Percentiles rank a stretch among this genome's conserved stretches.
These are phyloP conservation scores for Saxidomus purpurata DNA, from an alignment of 1,140 invertebrate genomes.

Conservation along the genomic window DNA sequence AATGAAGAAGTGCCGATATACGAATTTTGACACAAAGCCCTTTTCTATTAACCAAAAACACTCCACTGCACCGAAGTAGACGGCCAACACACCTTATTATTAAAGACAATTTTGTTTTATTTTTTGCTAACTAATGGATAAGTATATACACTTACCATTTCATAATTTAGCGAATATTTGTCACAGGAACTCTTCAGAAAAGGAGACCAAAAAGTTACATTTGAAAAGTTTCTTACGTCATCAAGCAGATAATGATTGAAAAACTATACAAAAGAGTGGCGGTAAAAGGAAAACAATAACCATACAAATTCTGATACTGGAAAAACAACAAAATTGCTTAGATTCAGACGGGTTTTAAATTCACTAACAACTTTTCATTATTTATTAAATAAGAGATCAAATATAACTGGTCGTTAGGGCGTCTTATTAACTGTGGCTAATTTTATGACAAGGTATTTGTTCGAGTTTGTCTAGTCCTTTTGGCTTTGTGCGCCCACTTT, in stretches of 20 bases:
- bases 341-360: no score
- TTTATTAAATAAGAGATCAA: no score
- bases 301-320: no score
- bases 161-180: not conserved
- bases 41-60: conserved; percentile 48
- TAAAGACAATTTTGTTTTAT: not conserved
- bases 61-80: conserved; percentile 19
- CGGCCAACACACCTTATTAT: not conserved
- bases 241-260: no score
- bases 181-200: not conserved
- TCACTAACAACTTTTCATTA: no score
- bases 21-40: conserved; percentile 62
- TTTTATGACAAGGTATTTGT: no score
- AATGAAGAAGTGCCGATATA: conserved; percentile 38
- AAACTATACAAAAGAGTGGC: no score
- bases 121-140: not conserved
- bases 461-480: not conserved
- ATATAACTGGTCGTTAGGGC: no score
- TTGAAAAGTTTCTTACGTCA: not conserved
- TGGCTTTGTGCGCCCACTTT: not conserved
- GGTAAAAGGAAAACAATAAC: no score
- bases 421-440: no score
- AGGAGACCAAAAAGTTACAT: not conserved
- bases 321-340: no score
- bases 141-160: not conserved